These are phyloP conservation scores for Todiramphus chloris DNA, from an alignment of 2,113 vertebrate genomes.

Conservation along the genomic window DNA sequence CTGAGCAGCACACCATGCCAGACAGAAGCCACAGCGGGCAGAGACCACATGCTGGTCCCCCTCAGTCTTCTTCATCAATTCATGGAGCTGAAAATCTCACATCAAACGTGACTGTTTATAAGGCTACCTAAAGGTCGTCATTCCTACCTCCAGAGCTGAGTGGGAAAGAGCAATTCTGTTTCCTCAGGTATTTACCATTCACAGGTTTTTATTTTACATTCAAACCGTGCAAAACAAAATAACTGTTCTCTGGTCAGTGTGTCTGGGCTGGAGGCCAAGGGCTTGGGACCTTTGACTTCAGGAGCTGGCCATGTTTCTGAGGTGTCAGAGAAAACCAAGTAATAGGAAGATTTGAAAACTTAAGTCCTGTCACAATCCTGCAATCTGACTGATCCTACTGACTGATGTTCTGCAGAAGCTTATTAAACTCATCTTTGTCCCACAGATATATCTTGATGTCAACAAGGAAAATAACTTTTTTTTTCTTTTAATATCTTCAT, in stretches of 20 bases:
- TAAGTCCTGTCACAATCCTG: neutral
- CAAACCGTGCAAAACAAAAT: neutral
- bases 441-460: neutral
- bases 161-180: neutral
- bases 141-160: neutral
- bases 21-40: neutral
- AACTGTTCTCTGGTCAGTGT: neutral
- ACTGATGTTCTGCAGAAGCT: neutral
- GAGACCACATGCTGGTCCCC: accelerated
- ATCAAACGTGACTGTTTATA: neutral
- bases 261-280: neutral
- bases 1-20: neutral
- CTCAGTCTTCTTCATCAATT: neutral
- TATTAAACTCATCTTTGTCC: neutral
- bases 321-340: neutral
- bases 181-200: neutral
- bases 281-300: neutral
- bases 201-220: neutral
- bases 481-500: accelerated
- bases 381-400: no score
- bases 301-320: neutral
- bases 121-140: neutral
- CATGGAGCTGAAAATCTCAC: neutral
- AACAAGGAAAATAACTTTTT: neutral
- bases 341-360: neutral